Evolutionary conservation across 2,113 vertebrate genomes (phyloP).

Genomic region (Laterallus jamaicensis): DNA sequence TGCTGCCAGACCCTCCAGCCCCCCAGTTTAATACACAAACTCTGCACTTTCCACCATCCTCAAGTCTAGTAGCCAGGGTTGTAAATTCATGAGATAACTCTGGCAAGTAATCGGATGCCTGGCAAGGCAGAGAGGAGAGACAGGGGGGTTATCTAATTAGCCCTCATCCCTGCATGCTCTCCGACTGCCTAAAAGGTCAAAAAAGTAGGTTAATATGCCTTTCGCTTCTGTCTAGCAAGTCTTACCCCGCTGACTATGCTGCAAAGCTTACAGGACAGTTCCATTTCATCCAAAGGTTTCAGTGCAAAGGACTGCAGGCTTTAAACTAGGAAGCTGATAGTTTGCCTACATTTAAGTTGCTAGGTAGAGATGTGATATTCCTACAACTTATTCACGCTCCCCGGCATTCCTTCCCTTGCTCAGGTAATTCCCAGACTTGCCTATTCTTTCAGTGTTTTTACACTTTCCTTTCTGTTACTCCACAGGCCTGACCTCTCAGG

Average conservation of each 20-base stretch:
- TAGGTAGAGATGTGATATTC: too few relatives aligned
- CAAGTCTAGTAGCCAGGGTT: neutral
- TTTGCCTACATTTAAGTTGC: accelerated
- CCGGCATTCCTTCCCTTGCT: neutral
- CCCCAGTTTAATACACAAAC: neutral
- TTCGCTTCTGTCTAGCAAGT: neutral
- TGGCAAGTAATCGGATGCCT: slow-evolving; percentile 42
- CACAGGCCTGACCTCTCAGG: accelerated
- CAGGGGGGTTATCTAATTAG: slow-evolving; percentile 33
- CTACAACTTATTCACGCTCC: accelerated
- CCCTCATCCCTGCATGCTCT: neutral
- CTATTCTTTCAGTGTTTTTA: neutral
- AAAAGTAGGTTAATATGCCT: slow-evolving; percentile 53
- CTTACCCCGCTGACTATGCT: accelerated
- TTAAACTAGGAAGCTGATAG: neutral
- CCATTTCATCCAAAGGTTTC: neutral
- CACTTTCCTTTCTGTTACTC: neutral
- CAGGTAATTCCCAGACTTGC: neutral
- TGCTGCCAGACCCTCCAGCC: neutral
- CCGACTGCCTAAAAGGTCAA: slow-evolving; percentile 31
- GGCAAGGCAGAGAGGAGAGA: neutral
- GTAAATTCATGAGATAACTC: slow-evolving; percentile 50
- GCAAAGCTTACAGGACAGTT: neutral
- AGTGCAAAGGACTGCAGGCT: neutral
- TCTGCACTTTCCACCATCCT: slow-evolving; percentile 19